phyloP scores from a whole-genome alignment of 2,888 invertebrate genomes.

The Apeira syringaria region DNA sequence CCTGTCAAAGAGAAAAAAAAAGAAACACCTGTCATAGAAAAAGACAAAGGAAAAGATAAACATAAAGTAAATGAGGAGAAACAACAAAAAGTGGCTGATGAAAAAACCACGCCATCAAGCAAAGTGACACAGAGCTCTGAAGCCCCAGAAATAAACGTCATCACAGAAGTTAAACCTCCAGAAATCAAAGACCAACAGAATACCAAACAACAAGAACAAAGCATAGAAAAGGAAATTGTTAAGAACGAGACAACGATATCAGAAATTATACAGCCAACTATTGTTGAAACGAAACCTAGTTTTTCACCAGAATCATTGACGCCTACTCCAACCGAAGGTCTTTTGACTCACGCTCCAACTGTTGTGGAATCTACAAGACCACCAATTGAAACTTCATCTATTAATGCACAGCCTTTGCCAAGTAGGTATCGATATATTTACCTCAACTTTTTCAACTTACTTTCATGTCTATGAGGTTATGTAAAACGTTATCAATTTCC shows the following conservation, averaged over 20 bases:
- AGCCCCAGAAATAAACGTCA: slow-evolving; percentile 37
- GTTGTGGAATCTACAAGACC: slow-evolving; percentile 35
- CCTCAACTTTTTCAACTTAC: not conserved
- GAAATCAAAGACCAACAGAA: slow-evolving; percentile 14
- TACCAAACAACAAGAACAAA: slow-evolving; percentile 39
- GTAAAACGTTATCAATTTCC: too few species aligned
- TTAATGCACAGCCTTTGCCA: slow-evolving; percentile 60
- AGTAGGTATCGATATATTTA: slow-evolving; percentile 49
- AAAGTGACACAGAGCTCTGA: slow-evolving; percentile 20
- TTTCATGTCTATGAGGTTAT: too few species aligned
- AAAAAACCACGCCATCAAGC: slow-evolving; percentile 27
- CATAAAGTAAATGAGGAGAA: slow-evolving; percentile 29
- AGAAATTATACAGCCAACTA: slow-evolving; percentile 59
- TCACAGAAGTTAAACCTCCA: slow-evolving; percentile 22
- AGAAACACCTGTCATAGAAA: slow-evolving; percentile 50
- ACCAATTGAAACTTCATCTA: slow-evolving; percentile 56
- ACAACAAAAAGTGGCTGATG: slow-evolving; percentile 33
- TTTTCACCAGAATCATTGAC: slow-evolving; percentile 39
- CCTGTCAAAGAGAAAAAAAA: slow-evolving; percentile 65
- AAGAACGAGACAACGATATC: slow-evolving; percentile 52
- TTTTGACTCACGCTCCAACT: slow-evolving; percentile 45
- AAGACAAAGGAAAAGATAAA: slow-evolving; percentile 52
- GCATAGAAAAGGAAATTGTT: slow-evolving; percentile 44
- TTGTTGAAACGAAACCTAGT: slow-evolving; percentile 39
- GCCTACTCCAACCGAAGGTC: slow-evolving; percentile 67